These are phyloP conservation scores for Girardinichthys multiradiatus DNA, from an alignment of 2,113 vertebrate species.

Conservation along the genomic window DNA sequence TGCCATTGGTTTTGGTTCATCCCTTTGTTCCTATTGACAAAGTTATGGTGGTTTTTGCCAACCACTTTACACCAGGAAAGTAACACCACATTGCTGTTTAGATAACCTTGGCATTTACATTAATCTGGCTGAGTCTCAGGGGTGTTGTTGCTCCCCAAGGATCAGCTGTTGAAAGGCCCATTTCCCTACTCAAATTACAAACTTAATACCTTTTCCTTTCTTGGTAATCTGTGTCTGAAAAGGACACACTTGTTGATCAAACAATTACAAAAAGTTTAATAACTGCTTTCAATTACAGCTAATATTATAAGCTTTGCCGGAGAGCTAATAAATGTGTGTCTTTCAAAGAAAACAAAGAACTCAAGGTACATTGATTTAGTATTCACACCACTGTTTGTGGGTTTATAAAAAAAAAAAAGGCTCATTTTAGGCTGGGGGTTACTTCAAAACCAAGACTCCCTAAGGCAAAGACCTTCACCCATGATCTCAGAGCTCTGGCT, in stretches of 20 bases:
- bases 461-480: conserved; percentile 56
- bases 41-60: neutral
- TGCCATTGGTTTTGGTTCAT: neutral
- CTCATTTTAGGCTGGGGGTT: conserved; percentile 49
- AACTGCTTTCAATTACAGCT: conserved; percentile 20
- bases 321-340: conserved; percentile 13
- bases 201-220: neutral
- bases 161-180: neutral
- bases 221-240: neutral
- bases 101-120: neutral
- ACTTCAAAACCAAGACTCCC: conserved; percentile 53
- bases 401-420: conserved; percentile 10
- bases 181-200: neutral
- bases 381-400: conserved; percentile 38
- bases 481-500: conserved; percentile 35
- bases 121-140: no score
- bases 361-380: neutral
- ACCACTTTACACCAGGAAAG: neutral
- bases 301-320: neutral
- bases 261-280: conserved; percentile 7
- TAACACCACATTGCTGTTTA: neutral
- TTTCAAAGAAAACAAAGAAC: conserved; percentile 28
- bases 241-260: conserved; percentile 6
- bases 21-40: no score
- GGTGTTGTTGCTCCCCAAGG: neutral